A percentile compares a stretch with the other conserved stretches of the same genome.
phyloP scores from a whole-genome alignment of 1,140 invertebrate genomes.

The Leptestheria dahalacensis region DNA sequence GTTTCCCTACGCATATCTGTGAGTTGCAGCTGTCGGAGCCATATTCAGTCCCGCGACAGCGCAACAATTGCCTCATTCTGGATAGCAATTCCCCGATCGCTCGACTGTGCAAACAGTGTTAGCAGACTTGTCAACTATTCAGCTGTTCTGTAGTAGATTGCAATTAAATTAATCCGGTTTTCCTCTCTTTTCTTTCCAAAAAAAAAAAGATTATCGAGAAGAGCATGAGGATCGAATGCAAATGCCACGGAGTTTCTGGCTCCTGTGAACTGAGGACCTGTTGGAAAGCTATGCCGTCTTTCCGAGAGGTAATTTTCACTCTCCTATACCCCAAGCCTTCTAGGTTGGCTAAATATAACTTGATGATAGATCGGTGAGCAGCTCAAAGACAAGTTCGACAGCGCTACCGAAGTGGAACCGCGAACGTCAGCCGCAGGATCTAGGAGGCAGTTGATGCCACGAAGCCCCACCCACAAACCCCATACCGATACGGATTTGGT shows the following conservation, averaged over 20 bases:
- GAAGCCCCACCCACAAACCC: slow-evolving; percentile 24
- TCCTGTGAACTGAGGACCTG: slow-evolving; percentile 36
- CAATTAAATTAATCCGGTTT: neutral
- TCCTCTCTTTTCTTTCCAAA: neutral
- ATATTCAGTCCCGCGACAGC: neutral
- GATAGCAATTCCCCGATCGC: no score
- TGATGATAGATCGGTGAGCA: slow-evolving; percentile 25
- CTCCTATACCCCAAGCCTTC: neutral
- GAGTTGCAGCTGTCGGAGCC: neutral
- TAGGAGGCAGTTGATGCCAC: slow-evolving; percentile 22
- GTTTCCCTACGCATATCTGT: neutral
- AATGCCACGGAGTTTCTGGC: slow-evolving; percentile 37
- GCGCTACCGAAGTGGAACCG: slow-evolving; percentile 27
- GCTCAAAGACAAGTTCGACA: slow-evolving; percentile 30
- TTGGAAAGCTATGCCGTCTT: slow-evolving; percentile 35
- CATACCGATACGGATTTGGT: slow-evolving; percentile 29
- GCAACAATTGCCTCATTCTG: neutral
- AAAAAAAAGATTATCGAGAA: slow-evolving; percentile 23
- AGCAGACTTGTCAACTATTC: no score
- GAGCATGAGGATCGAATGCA: slow-evolving; percentile 33
- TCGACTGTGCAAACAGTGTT: no score
- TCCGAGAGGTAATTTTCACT: slow-evolving; percentile 29
- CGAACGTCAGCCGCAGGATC: slow-evolving; percentile 20
- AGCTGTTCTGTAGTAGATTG: no score
- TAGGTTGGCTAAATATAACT: no score